A percentile compares a stretch with the other conserved stretches of the same genome.
phyloP scores from a whole-genome alignment of 2,797 vertebrate species.

The Fistularia tabacaria region DNA sequence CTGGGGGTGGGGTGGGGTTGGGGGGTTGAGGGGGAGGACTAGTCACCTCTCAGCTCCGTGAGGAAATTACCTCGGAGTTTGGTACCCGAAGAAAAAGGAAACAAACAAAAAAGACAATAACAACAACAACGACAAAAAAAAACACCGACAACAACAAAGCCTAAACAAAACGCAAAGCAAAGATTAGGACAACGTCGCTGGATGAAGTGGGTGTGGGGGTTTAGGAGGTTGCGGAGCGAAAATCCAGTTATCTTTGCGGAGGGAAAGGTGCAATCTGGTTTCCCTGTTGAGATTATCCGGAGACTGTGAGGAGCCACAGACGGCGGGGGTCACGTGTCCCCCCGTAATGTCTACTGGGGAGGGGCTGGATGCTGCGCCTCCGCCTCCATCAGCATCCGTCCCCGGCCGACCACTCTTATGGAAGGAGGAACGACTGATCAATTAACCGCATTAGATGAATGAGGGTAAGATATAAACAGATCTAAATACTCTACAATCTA shows the following conservation, averaged over 20 bases:
- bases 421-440: neutral
- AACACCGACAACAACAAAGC: too few species aligned
- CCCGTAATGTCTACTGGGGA: slow-evolving; percentile 67
- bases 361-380: slow-evolving; percentile 73
- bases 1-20: neutral
- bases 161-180: neutral
- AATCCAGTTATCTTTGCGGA: slow-evolving; percentile 64
- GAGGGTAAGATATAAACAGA: neutral
- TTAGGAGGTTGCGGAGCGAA: slow-evolving; percentile 32
- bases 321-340: slow-evolving; percentile 69
- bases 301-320: slow-evolving; percentile 77
- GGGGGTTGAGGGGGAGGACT: slow-evolving; percentile 9
- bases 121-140: too few species aligned
- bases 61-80: slow-evolving; percentile 62
- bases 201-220: slow-evolving; percentile 6
- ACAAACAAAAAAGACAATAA: too few species aligned
- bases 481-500: neutral
- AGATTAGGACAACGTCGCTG: slow-evolving; percentile 9
- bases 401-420: neutral
- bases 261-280: slow-evolving; percentile 64
- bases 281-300: slow-evolving; percentile 73
- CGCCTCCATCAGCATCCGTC: slow-evolving; percentile 44
- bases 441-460: neutral
- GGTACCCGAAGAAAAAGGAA: slow-evolving; percentile 3
- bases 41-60: neutral